Evolutionary conservation across 2,888 invertebrate genomes (phyloP).

Genomic region (Mythimna pallens): DNA sequence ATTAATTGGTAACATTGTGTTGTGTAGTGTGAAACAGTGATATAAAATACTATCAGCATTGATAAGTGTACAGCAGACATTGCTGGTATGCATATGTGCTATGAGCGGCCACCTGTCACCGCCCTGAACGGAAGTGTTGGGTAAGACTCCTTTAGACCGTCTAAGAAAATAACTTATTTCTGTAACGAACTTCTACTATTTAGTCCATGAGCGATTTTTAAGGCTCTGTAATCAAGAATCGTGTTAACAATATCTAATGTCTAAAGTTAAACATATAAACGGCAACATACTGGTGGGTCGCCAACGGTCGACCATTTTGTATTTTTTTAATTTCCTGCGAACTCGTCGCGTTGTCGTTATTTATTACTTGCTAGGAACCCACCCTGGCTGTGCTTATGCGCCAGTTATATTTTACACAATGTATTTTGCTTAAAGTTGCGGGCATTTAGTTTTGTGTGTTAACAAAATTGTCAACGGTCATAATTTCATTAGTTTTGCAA

Average conservation of each 20-base stretch:
- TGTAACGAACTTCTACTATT: not conserved
- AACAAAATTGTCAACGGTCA: constrained; percentile 5
- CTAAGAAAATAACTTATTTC: not conserved
- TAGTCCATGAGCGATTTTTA: not conserved
- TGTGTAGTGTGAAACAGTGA: constrained; percentile 60
- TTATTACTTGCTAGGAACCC: constrained; percentile 59
- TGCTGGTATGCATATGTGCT: constrained; percentile 89
- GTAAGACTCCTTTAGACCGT: constrained; percentile 71
- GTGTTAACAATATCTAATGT: constrained; percentile 20
- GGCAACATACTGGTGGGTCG: constrained; percentile 31
- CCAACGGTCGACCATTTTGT: constrained; percentile 43
- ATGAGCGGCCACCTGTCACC: constrained; percentile 87
- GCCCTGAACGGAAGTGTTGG: constrained; percentile 87
- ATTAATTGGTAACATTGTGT: constrained; percentile 72
- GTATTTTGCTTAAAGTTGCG: constrained; percentile 26
- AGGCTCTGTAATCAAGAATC: constrained; percentile 6
- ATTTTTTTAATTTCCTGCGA: constrained; percentile 61
- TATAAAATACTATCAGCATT: constrained; percentile 67
- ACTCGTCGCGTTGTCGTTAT: constrained; percentile 60
- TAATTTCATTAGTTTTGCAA: constrained; percentile 4
- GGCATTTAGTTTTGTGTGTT: constrained; percentile 19
- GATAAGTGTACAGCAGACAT: constrained; percentile 76
- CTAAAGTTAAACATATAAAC: constrained; percentile 32
- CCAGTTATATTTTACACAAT: constrained; percentile 37
- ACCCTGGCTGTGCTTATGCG: constrained; percentile 35